Percentiles rank a stretch among this genome's conserved stretches.
phyloP scores from a whole-genome alignment of 2,113 vertebrate species.

The Herpailurus yagouaroundi region DNA sequence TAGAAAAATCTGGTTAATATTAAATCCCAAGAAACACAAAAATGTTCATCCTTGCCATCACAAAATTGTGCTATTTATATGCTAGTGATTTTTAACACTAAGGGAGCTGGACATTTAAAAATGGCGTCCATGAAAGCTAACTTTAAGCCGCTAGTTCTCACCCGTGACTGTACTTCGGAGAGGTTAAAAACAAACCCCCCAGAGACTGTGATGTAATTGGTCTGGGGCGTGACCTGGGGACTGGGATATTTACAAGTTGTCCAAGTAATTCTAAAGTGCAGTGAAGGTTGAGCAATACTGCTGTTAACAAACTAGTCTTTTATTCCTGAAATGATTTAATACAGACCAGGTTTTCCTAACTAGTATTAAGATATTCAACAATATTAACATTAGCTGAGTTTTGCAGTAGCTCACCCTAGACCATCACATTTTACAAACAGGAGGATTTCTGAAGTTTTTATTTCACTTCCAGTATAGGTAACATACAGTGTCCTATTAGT shows the following conservation, averaged over 20 bases:
- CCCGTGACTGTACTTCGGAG: background rate
- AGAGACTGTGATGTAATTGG: background rate
- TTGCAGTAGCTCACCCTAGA: background rate
- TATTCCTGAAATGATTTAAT: constrained; percentile 37
- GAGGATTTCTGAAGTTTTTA: background rate
- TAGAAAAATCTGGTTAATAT: constrained; percentile 15
- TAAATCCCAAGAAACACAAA: constrained; percentile 45
- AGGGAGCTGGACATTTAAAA: background rate
- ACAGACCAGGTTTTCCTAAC: background rate
- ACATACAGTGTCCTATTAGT: background rate
- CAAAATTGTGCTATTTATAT: background rate
- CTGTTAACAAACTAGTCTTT: constrained; percentile 26
- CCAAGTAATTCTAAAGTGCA: constrained; percentile 31
- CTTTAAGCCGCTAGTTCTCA: background rate
- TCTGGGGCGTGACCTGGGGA: background rate
- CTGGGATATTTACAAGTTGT: background rate
- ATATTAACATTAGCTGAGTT: background rate
- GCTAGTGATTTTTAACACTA: background rate
- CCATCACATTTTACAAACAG: constrained; percentile 35
- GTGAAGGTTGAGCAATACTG: constrained; percentile 3
- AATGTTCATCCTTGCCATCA: background rate
- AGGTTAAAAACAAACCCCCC: background rate
- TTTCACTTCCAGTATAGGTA: background rate
- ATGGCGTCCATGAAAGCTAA: background rate
- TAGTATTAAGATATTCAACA: background rate